Evolutionary conservation across 1,140 invertebrate genomes (phyloP).

Genomic region (Neodiprion lecontei): DNA sequence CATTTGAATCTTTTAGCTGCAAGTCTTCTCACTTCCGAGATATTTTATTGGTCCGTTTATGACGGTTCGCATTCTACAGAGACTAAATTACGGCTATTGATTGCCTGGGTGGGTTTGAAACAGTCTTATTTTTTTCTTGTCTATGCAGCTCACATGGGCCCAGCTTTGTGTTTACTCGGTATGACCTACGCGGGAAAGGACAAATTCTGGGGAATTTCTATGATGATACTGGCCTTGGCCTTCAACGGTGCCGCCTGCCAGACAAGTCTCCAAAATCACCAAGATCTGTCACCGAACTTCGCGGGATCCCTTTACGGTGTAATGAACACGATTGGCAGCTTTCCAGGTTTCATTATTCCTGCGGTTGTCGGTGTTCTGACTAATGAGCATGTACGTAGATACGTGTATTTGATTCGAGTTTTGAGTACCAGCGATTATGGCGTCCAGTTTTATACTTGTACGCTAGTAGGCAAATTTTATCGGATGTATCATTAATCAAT

Average conservation of each 20-base stretch:
- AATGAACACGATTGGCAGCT: conserved; percentile 76
- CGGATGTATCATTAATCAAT: not conserved
- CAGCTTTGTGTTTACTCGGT: conserved; percentile 70
- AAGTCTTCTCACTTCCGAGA: no score
- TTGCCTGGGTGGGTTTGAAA: not conserved
- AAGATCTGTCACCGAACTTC: conserved; percentile 84
- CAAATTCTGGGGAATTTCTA: conserved; percentile 65
- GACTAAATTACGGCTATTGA: no score
- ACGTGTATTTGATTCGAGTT: no score
- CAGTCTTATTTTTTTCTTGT: not conserved
- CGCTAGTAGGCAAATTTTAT: conserved; percentile 56
- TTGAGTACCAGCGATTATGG: no score
- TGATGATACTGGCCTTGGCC: conserved; percentile 78
- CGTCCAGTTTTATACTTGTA: no score
- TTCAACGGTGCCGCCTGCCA: conserved; percentile 84
- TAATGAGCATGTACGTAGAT: conserved; percentile 46
- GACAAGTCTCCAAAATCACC: conserved; percentile 83
- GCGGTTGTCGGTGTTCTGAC: conserved; percentile 74
- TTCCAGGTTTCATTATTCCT: conserved; percentile 77
- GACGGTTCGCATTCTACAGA: no score
- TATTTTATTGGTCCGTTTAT: no score
- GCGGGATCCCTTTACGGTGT: conserved; percentile 80
- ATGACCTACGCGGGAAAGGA: conserved; percentile 75
- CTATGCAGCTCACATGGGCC: conserved; percentile 71
- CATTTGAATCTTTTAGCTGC: no score